Percentiles rank a stretch among this genome's conserved stretches.
Evolutionary conservation across 1,140 invertebrate genomes (phyloP).

Genomic region (Drosophila eugracilis): DNA sequence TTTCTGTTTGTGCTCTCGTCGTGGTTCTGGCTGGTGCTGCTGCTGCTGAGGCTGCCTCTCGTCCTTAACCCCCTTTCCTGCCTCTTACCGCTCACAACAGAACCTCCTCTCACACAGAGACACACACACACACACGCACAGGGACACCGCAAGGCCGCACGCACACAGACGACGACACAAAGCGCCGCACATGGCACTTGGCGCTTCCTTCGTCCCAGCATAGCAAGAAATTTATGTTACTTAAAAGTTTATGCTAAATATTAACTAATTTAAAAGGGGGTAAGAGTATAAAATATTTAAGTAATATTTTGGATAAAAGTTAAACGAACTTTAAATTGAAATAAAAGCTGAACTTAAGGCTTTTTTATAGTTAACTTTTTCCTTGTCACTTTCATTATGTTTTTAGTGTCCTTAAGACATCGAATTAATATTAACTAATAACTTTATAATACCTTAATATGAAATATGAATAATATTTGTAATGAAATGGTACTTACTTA

Average conservation of each 20-base stretch:
- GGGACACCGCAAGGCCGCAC: slow-evolving; percentile 39
- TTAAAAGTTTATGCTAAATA: too few relatives aligned
- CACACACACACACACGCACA: slow-evolving; percentile 7
- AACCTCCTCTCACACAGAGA: not conserved
- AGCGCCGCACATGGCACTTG: slow-evolving; percentile 78
- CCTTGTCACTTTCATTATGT: too few relatives aligned
- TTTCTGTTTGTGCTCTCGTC: slow-evolving; percentile 58
- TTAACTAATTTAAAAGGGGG: not conserved
- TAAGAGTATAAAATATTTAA: too few relatives aligned
- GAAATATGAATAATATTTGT: too few relatives aligned
- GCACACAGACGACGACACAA: slow-evolving; percentile 38
- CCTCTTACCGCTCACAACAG: not conserved
- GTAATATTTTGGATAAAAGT: too few relatives aligned
- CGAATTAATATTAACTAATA: too few relatives aligned
- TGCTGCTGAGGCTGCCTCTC: slow-evolving; percentile 17
- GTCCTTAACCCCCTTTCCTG: slow-evolving; percentile 4
- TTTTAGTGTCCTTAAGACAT: too few relatives aligned
- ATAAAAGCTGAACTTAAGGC: too few relatives aligned
- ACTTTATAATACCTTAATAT: too few relatives aligned
- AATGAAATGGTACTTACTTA: too few relatives aligned
- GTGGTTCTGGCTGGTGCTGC: slow-evolving; percentile 4
- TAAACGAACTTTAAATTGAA: too few relatives aligned
- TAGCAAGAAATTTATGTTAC: not conserved
- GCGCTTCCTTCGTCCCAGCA: slow-evolving; percentile 55
- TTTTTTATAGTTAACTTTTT: too few relatives aligned